phyloP scores from a whole-genome alignment of 2,113 vertebrate species.

The Glaucomys volans region DNA sequence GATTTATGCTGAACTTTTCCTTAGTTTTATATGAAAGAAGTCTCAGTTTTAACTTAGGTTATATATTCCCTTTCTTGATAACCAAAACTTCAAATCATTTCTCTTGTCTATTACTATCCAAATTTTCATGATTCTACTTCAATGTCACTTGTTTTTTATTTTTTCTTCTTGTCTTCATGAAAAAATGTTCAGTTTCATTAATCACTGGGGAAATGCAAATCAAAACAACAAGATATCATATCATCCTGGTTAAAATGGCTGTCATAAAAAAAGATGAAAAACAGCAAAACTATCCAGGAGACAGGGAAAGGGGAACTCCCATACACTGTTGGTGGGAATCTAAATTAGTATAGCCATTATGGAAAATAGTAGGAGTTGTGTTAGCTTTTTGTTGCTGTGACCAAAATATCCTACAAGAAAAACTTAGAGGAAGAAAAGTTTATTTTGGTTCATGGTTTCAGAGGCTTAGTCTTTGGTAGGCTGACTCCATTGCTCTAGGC shows the following conservation, averaged over 20 bases:
- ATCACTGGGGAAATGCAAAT: background rate
- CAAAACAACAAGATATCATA: background rate
- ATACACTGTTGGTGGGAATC: background rate
- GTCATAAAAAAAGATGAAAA: background rate
- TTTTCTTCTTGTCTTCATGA: background rate
- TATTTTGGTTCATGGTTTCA: too few species aligned
- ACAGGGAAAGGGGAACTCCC: background rate
- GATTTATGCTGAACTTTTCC: background rate
- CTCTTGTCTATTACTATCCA: background rate
- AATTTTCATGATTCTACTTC: background rate
- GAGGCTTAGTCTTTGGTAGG: too few species aligned
- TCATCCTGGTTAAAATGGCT: background rate
- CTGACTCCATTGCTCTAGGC: too few species aligned
- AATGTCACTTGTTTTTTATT: background rate
- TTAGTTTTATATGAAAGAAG: background rate
- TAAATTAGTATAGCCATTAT: background rate
- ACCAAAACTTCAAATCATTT: background rate
- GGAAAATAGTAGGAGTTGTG: background rate
- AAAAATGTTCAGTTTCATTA: background rate
- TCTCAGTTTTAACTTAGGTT: background rate
- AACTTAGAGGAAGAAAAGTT: too few species aligned
- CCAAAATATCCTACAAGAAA: too few species aligned
- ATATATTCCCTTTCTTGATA: background rate
- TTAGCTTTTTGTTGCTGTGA: too few species aligned
- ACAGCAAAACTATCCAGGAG: background rate